phyloP scores from a whole-genome alignment of 1,140 invertebrate genomes.

The Drosophila santomea region DNA sequence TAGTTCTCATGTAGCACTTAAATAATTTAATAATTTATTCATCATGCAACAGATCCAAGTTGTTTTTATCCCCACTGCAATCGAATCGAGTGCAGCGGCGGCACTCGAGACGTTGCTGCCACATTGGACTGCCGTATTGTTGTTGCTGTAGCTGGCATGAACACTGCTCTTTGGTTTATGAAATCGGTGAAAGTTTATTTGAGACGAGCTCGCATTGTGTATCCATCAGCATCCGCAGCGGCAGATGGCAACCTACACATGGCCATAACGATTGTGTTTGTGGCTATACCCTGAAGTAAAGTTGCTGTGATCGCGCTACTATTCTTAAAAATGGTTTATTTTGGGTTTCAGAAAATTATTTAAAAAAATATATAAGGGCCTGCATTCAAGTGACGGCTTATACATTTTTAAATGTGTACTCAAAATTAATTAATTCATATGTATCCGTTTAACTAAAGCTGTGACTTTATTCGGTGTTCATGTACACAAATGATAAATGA shows the following conservation, averaged over 20 bases:
- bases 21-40: constrained; percentile 76
- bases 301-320: too few species aligned
- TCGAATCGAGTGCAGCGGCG: constrained; percentile 30
- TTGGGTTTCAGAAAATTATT: too few species aligned
- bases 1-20: constrained; percentile 42
- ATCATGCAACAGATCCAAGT: constrained; percentile 44
- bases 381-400: too few species aligned
- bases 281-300: constrained; percentile 16
- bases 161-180: constrained; percentile 60
- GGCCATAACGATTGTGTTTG: constrained; percentile 28
- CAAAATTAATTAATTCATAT: too few species aligned
- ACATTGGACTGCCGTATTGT: constrained; percentile 1
- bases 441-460: too few species aligned
- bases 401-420: too few species aligned
- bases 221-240: constrained; percentile 58
- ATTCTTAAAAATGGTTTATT: too few species aligned
- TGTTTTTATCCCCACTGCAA: constrained; percentile 31
- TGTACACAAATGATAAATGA: too few species aligned
- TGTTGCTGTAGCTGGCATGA: constrained; percentile 22
- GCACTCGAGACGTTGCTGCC: constrained; percentile 27
- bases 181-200: constrained; percentile 82
- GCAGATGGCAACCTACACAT: constrained; percentile 55
- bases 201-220: constrained; percentile 62
- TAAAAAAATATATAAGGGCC: too few species aligned
- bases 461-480: too few species aligned